Evolutionary conservation across 1,140 invertebrate species (phyloP).

Genomic region (Drepana arcuata): DNA sequence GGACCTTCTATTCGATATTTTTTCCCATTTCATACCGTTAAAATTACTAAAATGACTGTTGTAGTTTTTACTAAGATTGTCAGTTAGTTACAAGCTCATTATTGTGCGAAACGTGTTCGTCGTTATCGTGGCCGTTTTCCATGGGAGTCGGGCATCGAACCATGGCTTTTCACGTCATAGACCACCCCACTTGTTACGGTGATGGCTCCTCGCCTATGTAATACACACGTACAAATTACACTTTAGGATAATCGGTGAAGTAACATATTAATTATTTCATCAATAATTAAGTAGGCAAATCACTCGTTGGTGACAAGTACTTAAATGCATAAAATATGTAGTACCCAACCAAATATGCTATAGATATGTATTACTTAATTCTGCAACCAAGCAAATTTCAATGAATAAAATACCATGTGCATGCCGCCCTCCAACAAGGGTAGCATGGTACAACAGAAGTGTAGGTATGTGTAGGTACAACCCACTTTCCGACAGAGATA

Average conservation of each 20-base stretch:
- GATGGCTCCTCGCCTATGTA: constrained; percentile 22
- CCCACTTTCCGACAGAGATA: too few relatives aligned
- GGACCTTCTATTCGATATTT: not conserved
- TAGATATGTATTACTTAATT: too few relatives aligned
- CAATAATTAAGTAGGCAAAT: not conserved
- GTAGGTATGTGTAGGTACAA: too few relatives aligned
- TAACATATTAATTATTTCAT: not conserved
- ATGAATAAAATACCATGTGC: too few relatives aligned
- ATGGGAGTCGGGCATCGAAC: constrained; percentile 36
- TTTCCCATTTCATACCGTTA: not conserved
- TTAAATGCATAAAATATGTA: not conserved
- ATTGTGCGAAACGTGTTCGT: constrained; percentile 20
- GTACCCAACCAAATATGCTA: too few relatives aligned
- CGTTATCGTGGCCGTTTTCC: constrained; percentile 32
- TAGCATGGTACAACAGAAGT: too few relatives aligned
- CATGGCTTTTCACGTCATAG: constrained; percentile 49
- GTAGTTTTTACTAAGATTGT: not conserved
- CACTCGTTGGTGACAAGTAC: not conserved
- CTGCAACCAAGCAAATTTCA: too few relatives aligned
- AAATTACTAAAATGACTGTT: not conserved
- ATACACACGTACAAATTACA: too few relatives aligned
- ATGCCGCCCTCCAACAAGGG: too few relatives aligned
- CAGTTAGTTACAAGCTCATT: not conserved
- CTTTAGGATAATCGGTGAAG: too few relatives aligned
- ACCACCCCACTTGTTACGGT: constrained; percentile 64